Evolutionary conservation across 2,113 vertebrate genomes (phyloP).

Genomic region (Anoura caudifer): DNA sequence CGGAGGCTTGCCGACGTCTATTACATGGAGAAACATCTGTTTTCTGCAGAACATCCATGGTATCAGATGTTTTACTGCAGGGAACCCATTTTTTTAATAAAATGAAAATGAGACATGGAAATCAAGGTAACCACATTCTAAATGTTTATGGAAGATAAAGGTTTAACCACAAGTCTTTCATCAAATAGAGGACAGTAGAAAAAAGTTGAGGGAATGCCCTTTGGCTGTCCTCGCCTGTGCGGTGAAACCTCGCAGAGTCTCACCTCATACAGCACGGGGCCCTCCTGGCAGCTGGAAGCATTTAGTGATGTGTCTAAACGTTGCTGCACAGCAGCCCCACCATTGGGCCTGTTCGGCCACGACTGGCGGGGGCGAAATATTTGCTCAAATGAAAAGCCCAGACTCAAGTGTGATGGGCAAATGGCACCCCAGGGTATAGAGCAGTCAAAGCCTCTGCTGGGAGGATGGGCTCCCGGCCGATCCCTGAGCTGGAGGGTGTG

Average conservation of each 20-base stretch:
- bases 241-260: constrained; percentile 81
- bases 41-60: constrained; percentile 79
- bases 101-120: constrained; percentile 82
- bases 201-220: constrained; percentile 79
- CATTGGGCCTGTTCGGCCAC: constrained; percentile 64
- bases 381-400: constrained; percentile 74
- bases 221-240: constrained; percentile 80
- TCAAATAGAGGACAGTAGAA: constrained; percentile 82
- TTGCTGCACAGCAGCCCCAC: constrained; percentile 65
- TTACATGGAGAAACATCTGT: constrained; percentile 78
- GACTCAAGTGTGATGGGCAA: constrained; percentile 65
- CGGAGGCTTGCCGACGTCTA: constrained; percentile 44
- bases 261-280: constrained; percentile 81
- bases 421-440: constrained; percentile 67
- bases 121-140: constrained; percentile 83
- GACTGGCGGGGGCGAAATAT: constrained; percentile 67
- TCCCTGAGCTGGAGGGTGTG: constrained; percentile 56
- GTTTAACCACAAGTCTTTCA: constrained; percentile 84
- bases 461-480: constrained; percentile 66
- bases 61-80: constrained; percentile 80
- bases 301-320: constrained; percentile 78
- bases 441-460: constrained; percentile 69
- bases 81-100: constrained; percentile 79
- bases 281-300: constrained; percentile 82
- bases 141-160: constrained; percentile 84